A percentile compares a stretch with the other conserved stretches of the same genome.
These are phyloP conservation scores for Xyrauchen texanus DNA, from an alignment of 2,113 vertebrate genomes.

Conservation along the genomic window DNA sequence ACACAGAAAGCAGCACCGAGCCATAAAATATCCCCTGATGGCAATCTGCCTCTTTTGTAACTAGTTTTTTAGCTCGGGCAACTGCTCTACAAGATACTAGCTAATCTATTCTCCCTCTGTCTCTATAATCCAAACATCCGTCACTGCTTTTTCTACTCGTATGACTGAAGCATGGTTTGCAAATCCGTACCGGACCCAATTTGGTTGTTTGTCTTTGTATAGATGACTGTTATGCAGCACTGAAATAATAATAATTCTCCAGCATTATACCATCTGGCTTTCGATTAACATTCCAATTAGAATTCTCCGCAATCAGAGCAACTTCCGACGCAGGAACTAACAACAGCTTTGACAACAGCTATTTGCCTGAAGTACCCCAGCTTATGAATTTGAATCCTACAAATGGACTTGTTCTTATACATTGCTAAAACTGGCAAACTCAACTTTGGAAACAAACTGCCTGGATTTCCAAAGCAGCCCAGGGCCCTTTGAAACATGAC, in stretches of 20 bases:
- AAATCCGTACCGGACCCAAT: slow-evolving; percentile 63
- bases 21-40: slow-evolving; percentile 73
- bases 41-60: slow-evolving; percentile 72
- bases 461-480: not conserved
- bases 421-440: not conserved
- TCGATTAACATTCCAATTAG: slow-evolving; percentile 68
- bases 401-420: slow-evolving; percentile 21
- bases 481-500: not conserved
- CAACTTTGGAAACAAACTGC: not conserved
- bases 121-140: slow-evolving; percentile 65
- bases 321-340: slow-evolving; percentile 60
- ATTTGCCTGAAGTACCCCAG: slow-evolving; percentile 37
- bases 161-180: slow-evolving; percentile 64
- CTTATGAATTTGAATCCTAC: slow-evolving; percentile 47
- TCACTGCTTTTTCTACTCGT: slow-evolving; percentile 65
- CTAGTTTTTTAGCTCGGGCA: slow-evolving; percentile 68
- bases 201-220: slow-evolving; percentile 67
- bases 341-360: slow-evolving; percentile 42
- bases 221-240: slow-evolving; percentile 60
- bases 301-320: slow-evolving; percentile 62
- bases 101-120: slow-evolving; percentile 62
- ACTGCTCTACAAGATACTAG: slow-evolving; percentile 73
- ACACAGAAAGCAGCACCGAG: slow-evolving; percentile 71
- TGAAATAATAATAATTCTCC: slow-evolving; percentile 59
- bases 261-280: slow-evolving; percentile 64